Percentiles rank a stretch among this genome's conserved stretches.
Evolutionary conservation across 2,888 invertebrate genomes (phyloP).

Genomic region (Mesochorus sp.): DNA sequence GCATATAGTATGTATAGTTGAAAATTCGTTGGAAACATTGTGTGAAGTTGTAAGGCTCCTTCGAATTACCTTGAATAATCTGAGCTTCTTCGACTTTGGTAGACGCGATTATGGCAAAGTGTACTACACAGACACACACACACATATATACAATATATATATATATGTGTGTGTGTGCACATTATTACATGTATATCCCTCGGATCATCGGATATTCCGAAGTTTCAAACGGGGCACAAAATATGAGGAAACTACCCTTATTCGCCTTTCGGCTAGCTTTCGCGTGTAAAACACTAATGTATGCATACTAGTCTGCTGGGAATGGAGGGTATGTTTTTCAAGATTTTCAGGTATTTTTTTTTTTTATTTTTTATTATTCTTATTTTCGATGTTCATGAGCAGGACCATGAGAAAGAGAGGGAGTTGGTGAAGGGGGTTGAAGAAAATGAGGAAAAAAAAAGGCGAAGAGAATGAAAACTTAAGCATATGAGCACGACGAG

Average conservation of each 20-base stretch:
- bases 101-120: background rate
- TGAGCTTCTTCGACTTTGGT: conserved; percentile 30
- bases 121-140: no score
- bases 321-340: background rate
- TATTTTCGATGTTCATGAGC: no score
- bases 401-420: background rate
- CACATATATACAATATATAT: background rate
- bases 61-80: background rate
- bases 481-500: conserved; percentile 76
- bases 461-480: conserved; percentile 64
- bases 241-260: conserved; percentile 32
- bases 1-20: conserved; percentile 33
- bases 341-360: conserved; percentile 8
- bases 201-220: conserved; percentile 7
- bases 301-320: conserved; percentile 36
- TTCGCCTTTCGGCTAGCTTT: conserved; percentile 1
- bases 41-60: background rate
- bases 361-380: background rate
- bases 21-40: conserved; percentile 21
- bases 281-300: conserved; percentile 31
- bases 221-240: no score
- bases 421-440: conserved; percentile 32
- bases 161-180: background rate
- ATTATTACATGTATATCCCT: background rate
- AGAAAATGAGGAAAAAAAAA: conserved; percentile 20